Percentiles rank a stretch among this genome's conserved stretches.
Conservation (phyloP, 2,797 vertebrate species). For the Hapalemur alaotrensis region DNA sequence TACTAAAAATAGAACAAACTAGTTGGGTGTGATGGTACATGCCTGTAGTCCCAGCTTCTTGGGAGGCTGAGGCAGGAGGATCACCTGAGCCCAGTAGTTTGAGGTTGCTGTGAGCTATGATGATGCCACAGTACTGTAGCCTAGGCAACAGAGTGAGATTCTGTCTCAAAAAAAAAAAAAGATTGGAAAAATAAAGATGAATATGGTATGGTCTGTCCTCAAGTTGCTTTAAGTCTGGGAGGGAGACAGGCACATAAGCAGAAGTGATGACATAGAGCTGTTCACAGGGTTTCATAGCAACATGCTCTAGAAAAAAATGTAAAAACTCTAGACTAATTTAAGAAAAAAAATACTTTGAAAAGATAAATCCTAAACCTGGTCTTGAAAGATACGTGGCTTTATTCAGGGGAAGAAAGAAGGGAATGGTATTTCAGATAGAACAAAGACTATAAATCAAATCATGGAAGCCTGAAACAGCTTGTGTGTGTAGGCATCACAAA, state of each 20-base stretch:
- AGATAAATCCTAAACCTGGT: not conserved
- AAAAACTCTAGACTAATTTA: not conserved
- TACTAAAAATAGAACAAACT: too few relatives aligned
- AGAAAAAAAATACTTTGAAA: not conserved
- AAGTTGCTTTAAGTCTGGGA: not conserved
- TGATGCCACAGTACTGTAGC: too few relatives aligned
- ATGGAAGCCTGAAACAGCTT: not conserved
- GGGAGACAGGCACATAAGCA: not conserved
- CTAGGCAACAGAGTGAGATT: too few relatives aligned
- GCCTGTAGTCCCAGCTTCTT: too few relatives aligned
- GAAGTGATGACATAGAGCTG: not conserved
- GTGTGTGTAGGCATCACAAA: not conserved
- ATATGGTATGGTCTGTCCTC: not conserved
- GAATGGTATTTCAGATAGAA: not conserved
- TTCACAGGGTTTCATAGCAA: too few relatives aligned
- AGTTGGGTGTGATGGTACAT: rapidly evolving
- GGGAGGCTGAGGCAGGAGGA: too few relatives aligned
- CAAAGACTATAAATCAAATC: not conserved
- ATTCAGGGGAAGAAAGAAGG: not conserved
- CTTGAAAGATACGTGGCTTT: not conserved
- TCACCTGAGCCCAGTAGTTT: too few relatives aligned
- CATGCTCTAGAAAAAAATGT: not conserved
- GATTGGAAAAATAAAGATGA: not conserved
- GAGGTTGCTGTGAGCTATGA: too few relatives aligned
- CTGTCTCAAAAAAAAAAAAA: too few relatives aligned